A percentile compares a stretch with the other conserved stretches of the same genome.
phyloP scores from a whole-genome alignment of 92 coral and sea anemone genomes.

The Isaurus tuberculatus region DNA sequence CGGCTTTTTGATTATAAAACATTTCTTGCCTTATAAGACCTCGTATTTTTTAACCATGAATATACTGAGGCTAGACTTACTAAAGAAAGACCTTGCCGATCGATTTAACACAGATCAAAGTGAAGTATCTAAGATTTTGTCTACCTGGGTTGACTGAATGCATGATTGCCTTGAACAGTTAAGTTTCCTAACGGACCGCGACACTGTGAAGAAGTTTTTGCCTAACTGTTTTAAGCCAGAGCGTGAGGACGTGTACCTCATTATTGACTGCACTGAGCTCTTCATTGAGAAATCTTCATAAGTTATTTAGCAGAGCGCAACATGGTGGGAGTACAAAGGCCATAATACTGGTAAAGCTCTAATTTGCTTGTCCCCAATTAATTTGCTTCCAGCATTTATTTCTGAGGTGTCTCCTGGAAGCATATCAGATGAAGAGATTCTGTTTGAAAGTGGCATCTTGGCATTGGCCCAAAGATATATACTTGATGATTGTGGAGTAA shows the following conservation, averaged over 20 bases:
- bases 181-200: slow-evolving; percentile 33
- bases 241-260: slow-evolving; percentile 31
- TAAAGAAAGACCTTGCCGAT: slow-evolving; percentile 50
- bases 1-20: no score
- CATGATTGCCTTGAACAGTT: slow-evolving; percentile 46
- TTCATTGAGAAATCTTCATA: slow-evolving; percentile 39
- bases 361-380: slow-evolving; percentile 25
- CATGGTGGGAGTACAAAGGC: slow-evolving; percentile 54
- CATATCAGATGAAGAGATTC: slow-evolving; percentile 53
- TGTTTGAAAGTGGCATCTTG: slow-evolving; percentile 17
- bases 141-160: slow-evolving; percentile 49
- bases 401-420: slow-evolving; percentile 50
- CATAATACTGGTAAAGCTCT: slow-evolving; percentile 48
- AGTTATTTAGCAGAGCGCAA: no score
- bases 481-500: no score
- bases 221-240: slow-evolving; percentile 44
- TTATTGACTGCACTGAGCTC: slow-evolving; percentile 41
- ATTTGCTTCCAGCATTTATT: slow-evolving; percentile 37
- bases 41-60: slow-evolving; percentile 4
- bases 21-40: no score
- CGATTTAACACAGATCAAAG: slow-evolving; percentile 44
- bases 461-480: no score
- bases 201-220: slow-evolving; percentile 14
- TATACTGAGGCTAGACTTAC: slow-evolving; percentile 13
- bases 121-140: slow-evolving; percentile 50